These are phyloP conservation scores for Crocallis elinguaria DNA, from an alignment of 2,888 invertebrate species.

Conservation along the genomic window DNA sequence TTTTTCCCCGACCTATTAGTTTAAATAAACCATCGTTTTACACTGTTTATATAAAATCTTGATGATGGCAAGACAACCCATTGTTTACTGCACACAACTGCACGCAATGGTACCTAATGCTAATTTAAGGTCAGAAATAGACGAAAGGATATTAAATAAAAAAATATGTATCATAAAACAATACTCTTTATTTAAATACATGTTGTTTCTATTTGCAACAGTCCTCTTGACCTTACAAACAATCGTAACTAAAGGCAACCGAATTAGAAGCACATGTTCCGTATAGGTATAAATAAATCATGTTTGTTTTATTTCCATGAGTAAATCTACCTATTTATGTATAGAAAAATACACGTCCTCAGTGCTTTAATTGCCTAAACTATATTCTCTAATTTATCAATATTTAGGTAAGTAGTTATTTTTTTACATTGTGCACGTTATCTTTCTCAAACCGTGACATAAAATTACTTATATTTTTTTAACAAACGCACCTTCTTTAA, in stretches of 20 bases:
- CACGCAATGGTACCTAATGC: too few species aligned
- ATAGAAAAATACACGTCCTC: slow-evolving; percentile 83
- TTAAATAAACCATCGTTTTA: too few species aligned
- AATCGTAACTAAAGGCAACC: slow-evolving; percentile 61
- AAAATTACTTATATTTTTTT: slow-evolving; percentile 35
- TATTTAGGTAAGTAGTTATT: slow-evolving; percentile 26
- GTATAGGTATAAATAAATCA: slow-evolving; percentile 40
- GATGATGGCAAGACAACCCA: too few species aligned
- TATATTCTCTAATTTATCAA: slow-evolving; percentile 46
- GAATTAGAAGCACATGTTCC: slow-evolving; percentile 65
- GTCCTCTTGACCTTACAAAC: slow-evolving; percentile 39
- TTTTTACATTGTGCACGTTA: slow-evolving; percentile 63
- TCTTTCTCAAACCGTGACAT: slow-evolving; percentile 47
- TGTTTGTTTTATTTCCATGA: slow-evolving; percentile 44
- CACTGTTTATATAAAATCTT: too few species aligned
- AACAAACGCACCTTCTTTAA: slow-evolving; percentile 61
- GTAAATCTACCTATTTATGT: slow-evolving; percentile 67
- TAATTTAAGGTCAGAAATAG: too few species aligned
- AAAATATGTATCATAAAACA: slow-evolving; percentile 60
- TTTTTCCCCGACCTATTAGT: too few species aligned
- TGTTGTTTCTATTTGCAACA: slow-evolving; percentile 48
- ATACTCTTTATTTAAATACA: slow-evolving; percentile 65
- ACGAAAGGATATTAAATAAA: slow-evolving; percentile 28
- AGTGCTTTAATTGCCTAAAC: slow-evolving; percentile 74
- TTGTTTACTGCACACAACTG: too few species aligned